These are phyloP conservation scores for Norana najaformis DNA, from an alignment of 2,888 invertebrate genomes.

Conservation along the genomic window DNA sequence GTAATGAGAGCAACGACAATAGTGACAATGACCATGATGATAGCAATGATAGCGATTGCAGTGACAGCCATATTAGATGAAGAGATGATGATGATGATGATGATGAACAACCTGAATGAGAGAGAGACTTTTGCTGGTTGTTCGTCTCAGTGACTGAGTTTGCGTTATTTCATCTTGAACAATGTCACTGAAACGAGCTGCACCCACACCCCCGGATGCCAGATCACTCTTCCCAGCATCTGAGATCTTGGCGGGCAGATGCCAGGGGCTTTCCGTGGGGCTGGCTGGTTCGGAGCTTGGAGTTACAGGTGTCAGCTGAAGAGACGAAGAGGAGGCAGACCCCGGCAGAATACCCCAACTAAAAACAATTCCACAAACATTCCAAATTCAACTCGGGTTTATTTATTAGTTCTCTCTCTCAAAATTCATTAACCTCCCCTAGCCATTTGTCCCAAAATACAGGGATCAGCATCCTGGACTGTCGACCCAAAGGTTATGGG, in stretches of 20 bases:
- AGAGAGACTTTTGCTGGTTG: slow-evolving; percentile 31
- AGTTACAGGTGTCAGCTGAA: neutral
- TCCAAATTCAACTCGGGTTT: neutral
- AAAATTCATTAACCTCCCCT: neutral
- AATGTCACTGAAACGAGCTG: slow-evolving; percentile 66
- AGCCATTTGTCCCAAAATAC: neutral
- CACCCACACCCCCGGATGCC: neutral
- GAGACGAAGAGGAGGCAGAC: neutral
- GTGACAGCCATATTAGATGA: too few relatives aligned
- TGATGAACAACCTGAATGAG: slow-evolving; percentile 34
- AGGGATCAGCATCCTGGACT: too few relatives aligned
- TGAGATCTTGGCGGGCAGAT: neutral
- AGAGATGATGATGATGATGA: neutral
- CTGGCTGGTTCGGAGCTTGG: slow-evolving; percentile 4
- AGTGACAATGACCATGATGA: neutral
- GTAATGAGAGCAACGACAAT: neutral
- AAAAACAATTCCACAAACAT: neutral
- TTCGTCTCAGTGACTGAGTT: slow-evolving; percentile 67
- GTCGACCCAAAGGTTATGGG: too few relatives aligned
- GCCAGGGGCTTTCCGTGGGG: slow-evolving; percentile 14
- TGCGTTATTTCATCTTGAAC: slow-evolving; percentile 76
- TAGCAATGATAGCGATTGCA: neutral
- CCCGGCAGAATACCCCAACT: slow-evolving; percentile 8
- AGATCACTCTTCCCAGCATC: neutral
- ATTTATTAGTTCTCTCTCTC: accelerated